Percentiles rank a stretch among this genome's conserved stretches.
phyloP scores from a whole-genome alignment of 2,113 vertebrate species.

The Corydoras sp. region DNA sequence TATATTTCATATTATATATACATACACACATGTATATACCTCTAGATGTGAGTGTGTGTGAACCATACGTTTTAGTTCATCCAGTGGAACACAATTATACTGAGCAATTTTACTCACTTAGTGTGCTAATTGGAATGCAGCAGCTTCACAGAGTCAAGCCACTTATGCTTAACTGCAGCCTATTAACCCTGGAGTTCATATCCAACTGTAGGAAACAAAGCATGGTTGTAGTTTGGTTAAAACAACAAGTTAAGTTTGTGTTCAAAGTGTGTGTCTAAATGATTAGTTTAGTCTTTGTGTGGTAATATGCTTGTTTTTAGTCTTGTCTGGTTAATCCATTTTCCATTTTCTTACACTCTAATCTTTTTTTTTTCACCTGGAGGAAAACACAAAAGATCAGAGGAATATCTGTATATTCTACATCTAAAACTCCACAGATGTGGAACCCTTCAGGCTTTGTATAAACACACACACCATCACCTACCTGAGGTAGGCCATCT shows the following conservation, averaged over 20 bases:
- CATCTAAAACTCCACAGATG: not conserved
- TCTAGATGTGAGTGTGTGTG: too few relatives aligned
- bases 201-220: not conserved
- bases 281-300: not conserved
- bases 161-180: not conserved
- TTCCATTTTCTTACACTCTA: not conserved
- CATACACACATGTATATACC: too few relatives aligned
- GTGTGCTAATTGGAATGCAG: not conserved
- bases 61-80: not conserved
- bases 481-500: conserved; percentile 6
- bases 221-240: not conserved
- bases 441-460: not conserved
- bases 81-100: not conserved
- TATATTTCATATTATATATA: too few relatives aligned
- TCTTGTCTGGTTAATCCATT: not conserved
- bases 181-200: not conserved
- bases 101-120: not conserved
- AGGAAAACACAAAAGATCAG: not conserved
- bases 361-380: not conserved
- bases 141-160: not conserved
- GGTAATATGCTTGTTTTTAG: not conserved
- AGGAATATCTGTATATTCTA: not conserved
- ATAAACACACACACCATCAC: conserved; percentile 12
- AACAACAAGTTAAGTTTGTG: not conserved
- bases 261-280: not conserved